These are phyloP conservation scores for Hymenopus coronatus DNA, from an alignment of 2,888 invertebrate species.

Conservation along the genomic window DNA sequence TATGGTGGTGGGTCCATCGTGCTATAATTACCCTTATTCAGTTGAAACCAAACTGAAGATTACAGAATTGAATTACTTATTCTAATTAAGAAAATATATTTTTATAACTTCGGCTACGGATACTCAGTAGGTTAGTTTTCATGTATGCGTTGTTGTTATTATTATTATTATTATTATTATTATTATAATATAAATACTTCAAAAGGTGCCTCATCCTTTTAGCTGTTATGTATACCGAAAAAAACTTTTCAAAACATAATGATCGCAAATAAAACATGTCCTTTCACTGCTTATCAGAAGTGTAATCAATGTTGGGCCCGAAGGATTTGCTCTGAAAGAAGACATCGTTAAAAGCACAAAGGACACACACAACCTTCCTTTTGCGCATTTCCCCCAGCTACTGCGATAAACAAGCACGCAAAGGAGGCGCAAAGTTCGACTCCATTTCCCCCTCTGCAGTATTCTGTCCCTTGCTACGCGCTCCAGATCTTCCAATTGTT, in stretches of 20 bases:
- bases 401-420: conserved; percentile 24
- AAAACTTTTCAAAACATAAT: not conserved
- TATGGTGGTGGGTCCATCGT: too few relatives aligned
- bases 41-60: too few relatives aligned
- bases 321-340: not conserved
- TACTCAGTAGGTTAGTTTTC: too few relatives aligned
- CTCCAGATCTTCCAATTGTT: conserved; percentile 44
- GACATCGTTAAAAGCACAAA: not conserved
- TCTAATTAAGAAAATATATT: too few relatives aligned
- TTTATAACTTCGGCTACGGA: too few relatives aligned
- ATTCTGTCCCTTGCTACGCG: not conserved
- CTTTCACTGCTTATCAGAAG: not conserved
- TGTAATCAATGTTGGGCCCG: not conserved
- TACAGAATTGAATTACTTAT: too few relatives aligned
- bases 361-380: not conserved
- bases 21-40: too few relatives aligned
- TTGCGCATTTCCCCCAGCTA: not conserved
- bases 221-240: not conserved
- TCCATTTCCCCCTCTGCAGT: conserved; percentile 21
- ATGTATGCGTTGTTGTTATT: too few relatives aligned
- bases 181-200: too few relatives aligned
- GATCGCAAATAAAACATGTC: not conserved
- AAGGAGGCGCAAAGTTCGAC: conserved; percentile 15
- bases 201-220: too few relatives aligned
- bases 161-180: too few relatives aligned